Evolutionary conservation across 1,140 invertebrate genomes (phyloP).

Genomic region (Cherax quadricarinatus): DNA sequence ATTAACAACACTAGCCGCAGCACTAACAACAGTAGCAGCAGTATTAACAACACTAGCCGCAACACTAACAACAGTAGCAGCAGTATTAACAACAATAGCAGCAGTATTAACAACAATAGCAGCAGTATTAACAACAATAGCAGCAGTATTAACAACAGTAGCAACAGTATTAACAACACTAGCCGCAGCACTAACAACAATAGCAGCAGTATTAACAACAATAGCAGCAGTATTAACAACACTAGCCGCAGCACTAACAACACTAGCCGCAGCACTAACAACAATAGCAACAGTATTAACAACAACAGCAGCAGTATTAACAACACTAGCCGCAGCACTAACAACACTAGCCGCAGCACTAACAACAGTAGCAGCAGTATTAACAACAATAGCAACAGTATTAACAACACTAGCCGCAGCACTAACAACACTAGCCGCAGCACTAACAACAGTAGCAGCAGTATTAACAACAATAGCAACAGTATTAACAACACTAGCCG

Average conservation of each 20-base stretch:
- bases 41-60: not conserved
- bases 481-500: not conserved
- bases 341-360: not conserved
- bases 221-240: conserved; percentile 15
- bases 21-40: not conserved
- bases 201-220: no score
- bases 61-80: not conserved
- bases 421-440: not conserved
- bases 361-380: not conserved
- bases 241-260: conserved; percentile 1
- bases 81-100: no score
- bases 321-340: conserved; percentile 13
- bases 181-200: no score
- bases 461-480: not conserved
- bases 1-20: not conserved
- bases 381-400: no score
- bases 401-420: not conserved
- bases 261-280: conserved; percentile 1
- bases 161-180: no score
- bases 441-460: not conserved
- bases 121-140: no score
- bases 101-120: no score
- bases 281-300: not conserved
- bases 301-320: not conserved
- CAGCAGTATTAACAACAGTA: no score